These are phyloP conservation scores for Remorina albescens DNA, from an alignment of 2,797 vertebrate genomes.

Conservation along the genomic window DNA sequence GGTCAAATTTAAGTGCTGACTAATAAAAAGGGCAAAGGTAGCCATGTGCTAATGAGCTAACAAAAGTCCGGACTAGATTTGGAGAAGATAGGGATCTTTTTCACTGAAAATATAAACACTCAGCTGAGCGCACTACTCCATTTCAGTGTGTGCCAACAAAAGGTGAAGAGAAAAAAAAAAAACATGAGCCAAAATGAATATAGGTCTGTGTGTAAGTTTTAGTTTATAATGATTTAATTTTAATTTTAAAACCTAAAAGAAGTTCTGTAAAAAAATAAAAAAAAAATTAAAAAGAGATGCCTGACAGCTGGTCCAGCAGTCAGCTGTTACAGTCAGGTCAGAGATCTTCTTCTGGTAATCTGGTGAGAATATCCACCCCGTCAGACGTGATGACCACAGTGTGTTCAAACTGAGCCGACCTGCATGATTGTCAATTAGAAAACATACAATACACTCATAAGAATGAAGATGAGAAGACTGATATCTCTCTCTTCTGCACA, in stretches of 20 bases:
- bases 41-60: background rate
- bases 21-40: background rate
- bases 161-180: background rate
- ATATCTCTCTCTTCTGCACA: background rate
- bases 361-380: slow-evolving; percentile 90
- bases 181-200: background rate
- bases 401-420: slow-evolving; percentile 96
- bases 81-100: background rate
- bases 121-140: background rate
- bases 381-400: slow-evolving; percentile 91
- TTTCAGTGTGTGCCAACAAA: background rate
- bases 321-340: slow-evolving; percentile 28
- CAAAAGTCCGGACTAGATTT: background rate
- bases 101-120: background rate
- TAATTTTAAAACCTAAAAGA: slow-evolving; percentile 21
- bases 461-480: background rate
- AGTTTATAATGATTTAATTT: background rate
- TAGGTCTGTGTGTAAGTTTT: background rate
- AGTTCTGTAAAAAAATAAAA: background rate
- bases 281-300: background rate
- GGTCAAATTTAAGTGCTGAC: background rate
- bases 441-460: slow-evolving; percentile 1
- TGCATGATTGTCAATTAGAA: slow-evolving; percentile 25
- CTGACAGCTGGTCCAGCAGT: background rate
- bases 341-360: slow-evolving; percentile 79